Percentiles rank a stretch among this genome's conserved stretches.
phyloP scores from a whole-genome alignment of 2,888 invertebrate genomes.

The Epistrophe eligans region DNA sequence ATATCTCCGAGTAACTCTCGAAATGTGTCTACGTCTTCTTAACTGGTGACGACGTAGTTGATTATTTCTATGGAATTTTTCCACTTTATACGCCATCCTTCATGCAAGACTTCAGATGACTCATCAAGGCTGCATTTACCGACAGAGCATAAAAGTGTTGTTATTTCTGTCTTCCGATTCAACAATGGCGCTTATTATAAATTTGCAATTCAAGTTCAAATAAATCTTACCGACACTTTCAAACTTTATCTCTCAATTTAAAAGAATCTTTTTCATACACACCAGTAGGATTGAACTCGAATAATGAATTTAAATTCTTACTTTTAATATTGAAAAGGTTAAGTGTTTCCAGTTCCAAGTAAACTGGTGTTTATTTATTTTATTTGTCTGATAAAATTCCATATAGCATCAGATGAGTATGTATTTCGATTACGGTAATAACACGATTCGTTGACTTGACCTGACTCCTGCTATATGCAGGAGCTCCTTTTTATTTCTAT shows the following conservation, averaged over 20 bases:
- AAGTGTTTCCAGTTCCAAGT: neutral
- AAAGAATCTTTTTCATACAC: neutral
- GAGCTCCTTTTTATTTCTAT: neutral
- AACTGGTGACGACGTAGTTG: too few relatives aligned
- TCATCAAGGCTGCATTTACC: too few relatives aligned
- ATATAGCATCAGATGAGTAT: neutral
- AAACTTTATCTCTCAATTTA: neutral
- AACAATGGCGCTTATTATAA: too few relatives aligned
- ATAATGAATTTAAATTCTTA: neutral
- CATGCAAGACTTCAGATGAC: too few relatives aligned
- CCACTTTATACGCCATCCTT: too few relatives aligned
- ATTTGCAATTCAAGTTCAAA: too few relatives aligned
- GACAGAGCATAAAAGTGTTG: too few relatives aligned
- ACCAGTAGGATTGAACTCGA: neutral
- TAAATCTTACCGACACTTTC: neutral
- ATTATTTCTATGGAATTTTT: too few relatives aligned
- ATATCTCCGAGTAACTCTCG: too few relatives aligned
- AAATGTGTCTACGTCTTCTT: too few relatives aligned
- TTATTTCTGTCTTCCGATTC: too few relatives aligned
- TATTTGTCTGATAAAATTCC: neutral
- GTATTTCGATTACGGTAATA: slow-evolving; percentile 3
- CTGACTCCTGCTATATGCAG: neutral
- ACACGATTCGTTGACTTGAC: neutral
- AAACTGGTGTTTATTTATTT: neutral
- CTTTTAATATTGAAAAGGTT: neutral